Evolutionary conservation across 2,797 vertebrate species (phyloP), one percentile per base, ranked within the genome.

Genomic region (Leptatherina wallacei): DNA sequence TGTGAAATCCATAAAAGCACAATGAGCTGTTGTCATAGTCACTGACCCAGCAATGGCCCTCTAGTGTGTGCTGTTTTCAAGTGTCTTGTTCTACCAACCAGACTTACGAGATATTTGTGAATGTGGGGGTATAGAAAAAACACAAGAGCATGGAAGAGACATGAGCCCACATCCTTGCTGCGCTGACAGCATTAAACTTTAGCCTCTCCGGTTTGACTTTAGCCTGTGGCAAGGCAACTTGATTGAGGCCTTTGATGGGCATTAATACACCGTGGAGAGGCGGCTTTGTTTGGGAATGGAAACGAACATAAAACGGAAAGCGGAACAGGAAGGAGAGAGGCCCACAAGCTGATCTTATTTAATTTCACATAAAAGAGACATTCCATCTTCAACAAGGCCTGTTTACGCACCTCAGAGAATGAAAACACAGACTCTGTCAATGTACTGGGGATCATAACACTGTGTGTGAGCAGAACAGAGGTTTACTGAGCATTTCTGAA

Each of bases 201-300:
- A 73, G 86, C 80, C 89, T 87, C 81, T 81, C 65, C 76, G 75
- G 81, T 88, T 80, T 70, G 79, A 77, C 80, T 88, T 66, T 92
- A 78, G 90, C 93, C 91, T 82, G 86, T 88, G 92, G 93, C 90
- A 71, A 89, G 70, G 86, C 49, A 63, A 85, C 82, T 77, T 89
- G 90, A 88, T 91, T 88, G 87, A 93, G 83, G 83, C 84, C 86
- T 91, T 93, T 92, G 87, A 93, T 92, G 91, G 89, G 87, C 86
- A 87, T 87, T 93, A 93, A 95, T 89, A 86, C 83, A 84, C 80
- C 84, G 77, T 94, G 89, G 91, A 87, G 85, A 90, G 81, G 57
- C 77, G 71, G 80, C 87, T 91, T 94, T 93, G 91, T 94, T 84
- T 61, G 29, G 70, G 81, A 81, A 89, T 84, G 84, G 85, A 91